phyloP scores from a whole-genome alignment of 2,888 invertebrate genomes.

The Chesias legatella region DNA sequence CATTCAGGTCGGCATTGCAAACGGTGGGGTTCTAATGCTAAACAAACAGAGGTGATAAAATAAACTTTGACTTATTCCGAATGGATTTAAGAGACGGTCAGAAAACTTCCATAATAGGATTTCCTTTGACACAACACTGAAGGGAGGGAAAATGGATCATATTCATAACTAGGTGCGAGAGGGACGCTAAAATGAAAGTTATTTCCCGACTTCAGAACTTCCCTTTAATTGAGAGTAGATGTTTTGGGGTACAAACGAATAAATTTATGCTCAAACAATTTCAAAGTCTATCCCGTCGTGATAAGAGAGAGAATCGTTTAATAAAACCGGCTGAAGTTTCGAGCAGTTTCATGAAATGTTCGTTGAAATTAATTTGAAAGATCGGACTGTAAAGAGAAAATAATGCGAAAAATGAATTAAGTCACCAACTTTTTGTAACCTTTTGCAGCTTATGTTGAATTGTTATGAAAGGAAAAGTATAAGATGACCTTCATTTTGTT shows the following conservation, averaged over 20 bases:
- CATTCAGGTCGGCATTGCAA: no score
- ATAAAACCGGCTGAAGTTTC: slow-evolving; percentile 8
- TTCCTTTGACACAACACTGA: slow-evolving; percentile 25
- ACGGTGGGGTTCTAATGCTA: no score
- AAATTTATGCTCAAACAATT: slow-evolving; percentile 1
- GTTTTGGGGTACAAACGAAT: slow-evolving; percentile 15
- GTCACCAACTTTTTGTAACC: slow-evolving; percentile 3
- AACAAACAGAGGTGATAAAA: no score
- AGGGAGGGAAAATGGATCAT: slow-evolving; percentile 17
- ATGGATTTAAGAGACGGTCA: slow-evolving; percentile 17
- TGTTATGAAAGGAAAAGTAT: neutral
- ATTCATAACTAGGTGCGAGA: slow-evolving; percentile 23
- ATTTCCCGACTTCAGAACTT: slow-evolving; percentile 22
- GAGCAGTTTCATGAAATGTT: slow-evolving; percentile 22
- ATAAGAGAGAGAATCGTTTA: slow-evolving; percentile 6
- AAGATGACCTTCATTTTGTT: no score
- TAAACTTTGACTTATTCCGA: no score
- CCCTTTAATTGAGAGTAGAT: slow-evolving; percentile 29
- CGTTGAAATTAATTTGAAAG: slow-evolving; percentile 27
- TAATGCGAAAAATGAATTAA: slow-evolving; percentile 10
- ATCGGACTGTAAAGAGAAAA: slow-evolving; percentile 13
- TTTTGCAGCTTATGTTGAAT: neutral
- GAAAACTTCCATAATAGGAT: slow-evolving; percentile 24
- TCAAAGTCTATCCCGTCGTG: slow-evolving; percentile 2
- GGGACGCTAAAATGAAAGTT: slow-evolving; percentile 29